Conservation (phyloP, 2,888 invertebrate genomes). For the Aphodius sticticus region DNA sequence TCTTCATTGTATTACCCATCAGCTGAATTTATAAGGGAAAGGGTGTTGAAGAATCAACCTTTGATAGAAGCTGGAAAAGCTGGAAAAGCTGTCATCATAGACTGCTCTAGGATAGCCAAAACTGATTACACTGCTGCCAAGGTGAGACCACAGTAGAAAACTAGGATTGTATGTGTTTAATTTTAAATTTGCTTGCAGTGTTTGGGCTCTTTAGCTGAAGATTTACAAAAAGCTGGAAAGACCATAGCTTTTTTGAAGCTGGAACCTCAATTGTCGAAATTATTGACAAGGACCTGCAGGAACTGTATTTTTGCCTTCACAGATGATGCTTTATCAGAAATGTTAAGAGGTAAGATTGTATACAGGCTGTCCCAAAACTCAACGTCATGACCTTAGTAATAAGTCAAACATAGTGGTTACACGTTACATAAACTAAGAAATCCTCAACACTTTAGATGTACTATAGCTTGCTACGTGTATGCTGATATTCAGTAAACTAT, state of each 20-base stretch:
- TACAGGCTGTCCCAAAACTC: too few species aligned
- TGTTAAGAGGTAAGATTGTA: constrained; percentile 36
- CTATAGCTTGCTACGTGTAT: too few species aligned
- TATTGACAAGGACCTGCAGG: constrained; percentile 36
- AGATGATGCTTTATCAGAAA: constrained; percentile 32
- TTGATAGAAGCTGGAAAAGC: constrained; percentile 50
- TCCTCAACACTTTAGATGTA: too few species aligned
- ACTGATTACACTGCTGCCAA: constrained; percentile 75
- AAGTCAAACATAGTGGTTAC: too few species aligned
- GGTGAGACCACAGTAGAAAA: constrained; percentile 57
- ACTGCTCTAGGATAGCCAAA: constrained; percentile 68
- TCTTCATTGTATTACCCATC: constrained; percentile 66
- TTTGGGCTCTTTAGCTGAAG: constrained; percentile 48
- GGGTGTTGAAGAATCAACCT: constrained; percentile 57
- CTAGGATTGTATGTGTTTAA: background rate
- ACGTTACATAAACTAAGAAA: too few species aligned
- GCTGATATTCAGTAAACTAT: too few species aligned
- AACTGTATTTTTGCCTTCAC: constrained; percentile 35
- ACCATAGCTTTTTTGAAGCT: constrained; percentile 46
- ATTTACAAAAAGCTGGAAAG: constrained; percentile 48
- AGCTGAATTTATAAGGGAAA: constrained; percentile 65
- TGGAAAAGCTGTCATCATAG: constrained; percentile 64
- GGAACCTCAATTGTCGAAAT: constrained; percentile 36
- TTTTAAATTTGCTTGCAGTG: constrained; percentile 47
- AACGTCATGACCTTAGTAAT: too few species aligned